A percentile compares a stretch with the other conserved stretches of the same genome.
Conservation (phyloP, 2,888 invertebrate species). For the Agonopterix alstromeriana region DNA sequence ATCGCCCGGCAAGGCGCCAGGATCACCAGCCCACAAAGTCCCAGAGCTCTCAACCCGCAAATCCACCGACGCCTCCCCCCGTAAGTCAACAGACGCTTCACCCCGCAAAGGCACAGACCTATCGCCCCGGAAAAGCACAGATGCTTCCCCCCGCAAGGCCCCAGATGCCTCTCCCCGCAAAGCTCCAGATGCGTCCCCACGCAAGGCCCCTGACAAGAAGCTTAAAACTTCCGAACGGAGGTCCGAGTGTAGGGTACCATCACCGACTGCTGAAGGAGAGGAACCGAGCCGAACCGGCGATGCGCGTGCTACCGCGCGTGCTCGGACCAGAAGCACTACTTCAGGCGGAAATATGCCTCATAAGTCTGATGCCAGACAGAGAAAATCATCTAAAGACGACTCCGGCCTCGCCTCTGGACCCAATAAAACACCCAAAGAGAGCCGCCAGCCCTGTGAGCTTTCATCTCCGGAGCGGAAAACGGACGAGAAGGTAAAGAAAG, state of each 20-base stretch:
- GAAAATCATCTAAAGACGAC: conserved; percentile 67
- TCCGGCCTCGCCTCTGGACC: conserved; percentile 40
- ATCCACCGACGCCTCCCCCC: too few relatives aligned
- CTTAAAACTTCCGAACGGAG: conserved; percentile 90
- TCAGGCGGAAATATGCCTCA: conserved; percentile 81
- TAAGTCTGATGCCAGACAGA: conserved; percentile 74
- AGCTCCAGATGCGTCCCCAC: conserved; percentile 27
- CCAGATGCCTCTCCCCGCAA: too few relatives aligned
- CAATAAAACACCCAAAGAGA: conserved; percentile 75
- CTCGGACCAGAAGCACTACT: conserved; percentile 82
- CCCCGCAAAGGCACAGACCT: too few relatives aligned
- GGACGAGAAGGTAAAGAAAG: conserved; percentile 77
- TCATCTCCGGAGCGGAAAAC: conserved; percentile 78
- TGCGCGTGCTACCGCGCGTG: conserved; percentile 73
- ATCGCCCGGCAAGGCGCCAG: too few relatives aligned
- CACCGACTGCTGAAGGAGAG: conserved; percentile 86
- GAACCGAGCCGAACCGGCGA: conserved; percentile 76
- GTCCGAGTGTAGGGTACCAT: conserved; percentile 83
- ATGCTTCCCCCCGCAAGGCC: too few relatives aligned
- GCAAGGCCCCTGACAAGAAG: conserved; percentile 87
- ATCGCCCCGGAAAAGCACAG: too few relatives aligned
- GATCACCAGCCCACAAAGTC: too few relatives aligned
- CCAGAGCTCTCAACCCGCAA: too few relatives aligned
- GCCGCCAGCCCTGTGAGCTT: conserved; percentile 77
- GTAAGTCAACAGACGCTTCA: too few relatives aligned